Base-by-base conservation (phyloP, 2,113 vertebrate genomes). In the Spilogale gracilis region DNA sequence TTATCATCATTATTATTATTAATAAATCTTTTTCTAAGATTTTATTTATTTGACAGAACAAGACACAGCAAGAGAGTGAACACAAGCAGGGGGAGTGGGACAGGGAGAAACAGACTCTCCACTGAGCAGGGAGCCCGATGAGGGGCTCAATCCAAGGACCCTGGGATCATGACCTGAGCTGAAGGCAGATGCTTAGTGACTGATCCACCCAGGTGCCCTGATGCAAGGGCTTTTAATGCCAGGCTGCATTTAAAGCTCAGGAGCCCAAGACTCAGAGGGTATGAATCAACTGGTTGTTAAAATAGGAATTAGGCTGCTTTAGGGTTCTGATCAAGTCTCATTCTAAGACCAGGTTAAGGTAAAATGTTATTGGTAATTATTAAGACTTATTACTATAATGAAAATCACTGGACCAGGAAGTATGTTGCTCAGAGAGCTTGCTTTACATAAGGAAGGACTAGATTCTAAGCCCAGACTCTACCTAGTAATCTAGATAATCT, bases 401-500 rank as follows among this genome's bases (percentile, higher is more conserved):
- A 90, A 60, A 80, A 81, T 65, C 38, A 4, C 17, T 84, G 20
- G 21, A 61, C 32, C 27, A 65, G 50, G 23, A 65, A 67, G 21
- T 92, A 82, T 83, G 74, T 58, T 81, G 76, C 63, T 90, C 45
- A 81, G 43, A 91, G 21, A 91, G 52, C 30, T 90, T 94, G 67
- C 80, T 91, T 88, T 81, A 18, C 13, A 17, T 30, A 25, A 5
- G 11, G 45, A 32, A 71, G 52, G 91, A 56, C 11, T 87, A 38
- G 69, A 65, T 71, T 96, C 45, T 73, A 89, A 86, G 81, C 20
- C 32, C 74, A 69, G 2, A 11, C 25, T 12, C 1, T 78, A 50
- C 50, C 45, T 27, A 14, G 25, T 17, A 78, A 9, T 78, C 74
- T 48, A 76, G 43, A 48, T 76, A 76, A 48, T n/a, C 60, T 56